A percentile compares a stretch with the other conserved stretches of the same genome.
phyloP scores from a whole-genome alignment of 2,888 invertebrate genomes.

The Clepsis dumicolana region DNA sequence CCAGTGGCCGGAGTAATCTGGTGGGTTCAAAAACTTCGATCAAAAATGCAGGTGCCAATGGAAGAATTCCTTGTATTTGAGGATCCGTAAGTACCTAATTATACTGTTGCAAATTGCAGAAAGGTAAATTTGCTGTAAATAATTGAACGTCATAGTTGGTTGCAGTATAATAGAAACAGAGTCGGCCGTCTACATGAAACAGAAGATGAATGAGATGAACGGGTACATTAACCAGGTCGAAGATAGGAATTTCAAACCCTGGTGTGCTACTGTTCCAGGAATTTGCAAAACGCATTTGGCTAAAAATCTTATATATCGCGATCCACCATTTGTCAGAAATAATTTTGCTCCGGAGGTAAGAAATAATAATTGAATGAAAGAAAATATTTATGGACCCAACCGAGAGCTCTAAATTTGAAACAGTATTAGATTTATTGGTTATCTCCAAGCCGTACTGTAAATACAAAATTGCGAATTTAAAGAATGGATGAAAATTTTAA shows the following conservation, averaged over 20 bases:
- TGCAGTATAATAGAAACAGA: slow-evolving; percentile 86
- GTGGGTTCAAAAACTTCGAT: slow-evolving; percentile 89
- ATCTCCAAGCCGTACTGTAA: too few species aligned
- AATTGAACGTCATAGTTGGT: too few species aligned
- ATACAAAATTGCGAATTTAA: too few species aligned
- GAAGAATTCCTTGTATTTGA: slow-evolving; percentile 88
- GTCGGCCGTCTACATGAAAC: slow-evolving; percentile 80
- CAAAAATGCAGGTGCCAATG: slow-evolving; percentile 86
- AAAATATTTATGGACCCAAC: neutral
- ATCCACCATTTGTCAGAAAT: slow-evolving; percentile 84
- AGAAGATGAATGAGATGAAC: slow-evolving; percentile 89
- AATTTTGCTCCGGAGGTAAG: slow-evolving; percentile 89
- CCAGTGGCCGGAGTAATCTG: slow-evolving; percentile 91
- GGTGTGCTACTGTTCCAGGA: slow-evolving; percentile 89
- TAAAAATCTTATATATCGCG: slow-evolving; percentile 86
- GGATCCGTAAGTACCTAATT: slow-evolving; percentile 81
- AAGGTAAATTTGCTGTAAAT: neutral
- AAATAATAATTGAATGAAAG: neutral
- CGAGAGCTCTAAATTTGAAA: too few species aligned
- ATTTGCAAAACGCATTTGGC: slow-evolving; percentile 88
- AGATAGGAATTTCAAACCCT: slow-evolving; percentile 88
- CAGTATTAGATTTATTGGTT: too few species aligned
- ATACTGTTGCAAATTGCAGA: neutral
- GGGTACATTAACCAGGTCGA: slow-evolving; percentile 88
- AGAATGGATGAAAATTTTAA: too few species aligned